These are phyloP conservation scores for Pardalotus punctatus DNA, from an alignment of 2,113 vertebrate species.

Conservation along the genomic window DNA sequence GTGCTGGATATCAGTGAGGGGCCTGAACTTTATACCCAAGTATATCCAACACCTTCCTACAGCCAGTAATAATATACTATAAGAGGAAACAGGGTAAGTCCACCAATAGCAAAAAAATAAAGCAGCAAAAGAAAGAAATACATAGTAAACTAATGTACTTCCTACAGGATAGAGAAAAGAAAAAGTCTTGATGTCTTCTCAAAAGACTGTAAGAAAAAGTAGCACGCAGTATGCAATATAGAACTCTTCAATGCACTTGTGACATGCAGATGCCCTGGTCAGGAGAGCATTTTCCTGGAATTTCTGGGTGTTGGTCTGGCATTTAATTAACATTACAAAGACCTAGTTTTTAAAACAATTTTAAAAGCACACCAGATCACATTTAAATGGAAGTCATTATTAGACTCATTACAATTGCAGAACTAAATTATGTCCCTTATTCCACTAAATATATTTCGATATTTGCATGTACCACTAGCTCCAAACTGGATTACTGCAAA, in stretches of 20 bases:
- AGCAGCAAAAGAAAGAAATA: not conserved
- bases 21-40: not conserved
- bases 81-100: not conserved
- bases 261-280: not conserved
- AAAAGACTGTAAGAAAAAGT: not conserved
- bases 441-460: not conserved
- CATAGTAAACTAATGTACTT: not conserved
- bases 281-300: not conserved
- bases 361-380: not conserved
- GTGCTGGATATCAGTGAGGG: not conserved
- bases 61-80: not conserved
- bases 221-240: not conserved
- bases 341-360: not conserved
- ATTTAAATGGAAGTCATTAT: not conserved
- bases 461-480: not conserved
- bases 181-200: not conserved
- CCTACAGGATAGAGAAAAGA: not conserved
- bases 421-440: not conserved
- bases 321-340: not conserved
- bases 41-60: not conserved
- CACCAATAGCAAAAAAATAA: not conserved
- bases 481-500: not conserved
- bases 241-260: not conserved
- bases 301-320: not conserved
- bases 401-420: not conserved